Base-by-base conservation (phyloP, 2,888 invertebrate species). In the Coremacera marginata region DNA sequence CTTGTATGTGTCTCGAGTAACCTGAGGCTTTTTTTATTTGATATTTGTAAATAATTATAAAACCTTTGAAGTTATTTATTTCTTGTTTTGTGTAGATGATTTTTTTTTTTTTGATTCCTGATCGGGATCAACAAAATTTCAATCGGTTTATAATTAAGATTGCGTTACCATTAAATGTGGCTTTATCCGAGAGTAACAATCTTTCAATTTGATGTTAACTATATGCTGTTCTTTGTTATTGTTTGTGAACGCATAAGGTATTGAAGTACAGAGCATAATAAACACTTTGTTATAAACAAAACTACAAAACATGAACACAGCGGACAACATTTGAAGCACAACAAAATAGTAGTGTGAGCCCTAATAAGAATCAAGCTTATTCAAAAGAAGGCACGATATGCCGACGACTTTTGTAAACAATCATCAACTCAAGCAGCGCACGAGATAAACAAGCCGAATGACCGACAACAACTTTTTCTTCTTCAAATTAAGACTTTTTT, bases 311-410 rank as follows among this genome's bases (percentile, higher is more conserved):
- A 19, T 60, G 5, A 9, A 60, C 22, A 27, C 16, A 11, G 16
- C 19, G 44, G 22, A 37, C 44, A 44, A 37, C 67, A 37, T 37
- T 67, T 67, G 11, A 44, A 44, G 37, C 19, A 19, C 37, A 34
- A 67, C 67, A 34, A 60, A 60, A 60, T 11, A 25, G 7, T 9
- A 9, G 44, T 3, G 63, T 9, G 1, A 19, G 57, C 22, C 57
- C 25, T 55, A 4, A 27, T 22, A 25, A 60, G 27, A 22, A 60
- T 16, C 27, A 49, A 51, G 27, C 25, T 5, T 51, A 68, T 14
- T 51, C 49, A n/a, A 49, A 63, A 68, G 51, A 68, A 51, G 68
- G 68, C 49, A 51, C 68, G 51, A 68, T 51, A 49, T 68, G n/a
- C 67, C 44, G 16, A 25, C 49, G 51, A 68, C 37, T 31, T 22